Evolutionary conservation across 2,888 invertebrate genomes (phyloP), one percentile per base, ranked within the genome.

Genomic region (Archaeoteleia sp.): DNA sequence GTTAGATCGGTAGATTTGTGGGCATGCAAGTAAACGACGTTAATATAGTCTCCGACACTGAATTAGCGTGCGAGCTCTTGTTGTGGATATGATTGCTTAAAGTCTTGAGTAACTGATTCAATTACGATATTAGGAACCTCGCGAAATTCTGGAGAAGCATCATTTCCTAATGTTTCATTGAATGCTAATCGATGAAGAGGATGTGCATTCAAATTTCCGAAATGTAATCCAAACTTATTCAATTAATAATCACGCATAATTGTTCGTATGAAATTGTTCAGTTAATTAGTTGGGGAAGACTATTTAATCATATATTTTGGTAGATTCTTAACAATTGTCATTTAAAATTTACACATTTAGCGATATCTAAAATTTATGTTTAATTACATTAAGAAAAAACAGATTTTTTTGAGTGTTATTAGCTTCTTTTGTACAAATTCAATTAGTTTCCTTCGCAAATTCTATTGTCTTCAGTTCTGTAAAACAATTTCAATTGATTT

Each of bases 51-150:
- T 17, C 14, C 9, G 25, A 20, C 34, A 14, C 25, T 13, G 58
- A 29, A 54, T 57, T 53, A 51, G 57, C 32, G 42, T 40, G 51
- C 32, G 37, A 43, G 23, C 34, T 8, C 54, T 54, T 45, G 42
- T 61, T 55, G 61, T 51, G 45, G 40, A 25, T 23, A 2, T 43
- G 32, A 25, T 29, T 35, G 37, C 39, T 15, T 49, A 25, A 55
- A 67, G 60, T 43, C 55, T 60, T 63, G 61, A 43, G 37, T 30
- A 68, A 68, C 63, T 68, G 63, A 68, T 68, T 68, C 68, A 63
- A 68, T 68, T 68, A 63, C 14, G 67, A 66, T 60, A 66, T 66
- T 66, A 60, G 37, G 54, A 54, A 9, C 14, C 42, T 53, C 7
- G 42, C 54, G 58, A 61, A 61, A 67, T 58, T 54, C 20, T 20